Evolutionary conservation across 2,888 invertebrate species (phyloP).

Genomic region (Drosophila subsilvestris): DNA sequence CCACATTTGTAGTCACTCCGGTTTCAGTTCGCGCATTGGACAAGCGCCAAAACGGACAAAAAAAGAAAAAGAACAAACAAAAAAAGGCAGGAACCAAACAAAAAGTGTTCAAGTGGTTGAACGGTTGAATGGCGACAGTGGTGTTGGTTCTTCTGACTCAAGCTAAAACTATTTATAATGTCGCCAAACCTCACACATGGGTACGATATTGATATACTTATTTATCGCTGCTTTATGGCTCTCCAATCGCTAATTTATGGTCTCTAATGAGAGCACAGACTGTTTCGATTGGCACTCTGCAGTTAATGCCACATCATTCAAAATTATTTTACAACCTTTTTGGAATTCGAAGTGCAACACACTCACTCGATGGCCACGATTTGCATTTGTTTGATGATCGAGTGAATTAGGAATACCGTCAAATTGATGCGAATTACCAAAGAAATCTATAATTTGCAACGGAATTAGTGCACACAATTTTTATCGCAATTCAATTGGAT

Average conservation of each 20-base stretch:
- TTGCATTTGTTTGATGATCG: slow-evolving; percentile 17
- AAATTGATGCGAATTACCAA: slow-evolving; percentile 59
- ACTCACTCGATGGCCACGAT: background rate
- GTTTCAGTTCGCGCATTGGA: slow-evolving; percentile 63
- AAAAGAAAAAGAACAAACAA: background rate
- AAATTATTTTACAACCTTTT: slow-evolving; percentile 9
- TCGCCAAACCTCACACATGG: background rate
- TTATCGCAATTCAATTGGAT: slow-evolving; percentile 67
- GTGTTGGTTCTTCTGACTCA: background rate
- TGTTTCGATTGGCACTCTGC: slow-evolving; percentile 12
- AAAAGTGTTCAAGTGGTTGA: background rate
- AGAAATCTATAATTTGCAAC: slow-evolving; percentile 74
- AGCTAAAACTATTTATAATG: background rate
- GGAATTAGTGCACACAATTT: slow-evolving; percentile 76
- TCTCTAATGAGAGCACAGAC: slow-evolving; percentile 5
- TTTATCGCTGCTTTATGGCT: background rate
- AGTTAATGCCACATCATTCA: slow-evolving; percentile 19
- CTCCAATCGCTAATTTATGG: slow-evolving; percentile 2
- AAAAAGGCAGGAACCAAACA: background rate
- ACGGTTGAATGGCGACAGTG: slow-evolving; percentile 3
- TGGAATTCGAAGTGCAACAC: background rate
- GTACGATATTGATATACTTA: background rate
- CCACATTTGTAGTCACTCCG: slow-evolving; percentile 74
- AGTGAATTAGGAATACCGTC: slow-evolving; percentile 30
- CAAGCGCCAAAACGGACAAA: slow-evolving; percentile 58